These are phyloP conservation scores for Trileptium ribeirensis DNA, from an alignment of 2,888 invertebrate genomes.

Conservation along the genomic window DNA sequence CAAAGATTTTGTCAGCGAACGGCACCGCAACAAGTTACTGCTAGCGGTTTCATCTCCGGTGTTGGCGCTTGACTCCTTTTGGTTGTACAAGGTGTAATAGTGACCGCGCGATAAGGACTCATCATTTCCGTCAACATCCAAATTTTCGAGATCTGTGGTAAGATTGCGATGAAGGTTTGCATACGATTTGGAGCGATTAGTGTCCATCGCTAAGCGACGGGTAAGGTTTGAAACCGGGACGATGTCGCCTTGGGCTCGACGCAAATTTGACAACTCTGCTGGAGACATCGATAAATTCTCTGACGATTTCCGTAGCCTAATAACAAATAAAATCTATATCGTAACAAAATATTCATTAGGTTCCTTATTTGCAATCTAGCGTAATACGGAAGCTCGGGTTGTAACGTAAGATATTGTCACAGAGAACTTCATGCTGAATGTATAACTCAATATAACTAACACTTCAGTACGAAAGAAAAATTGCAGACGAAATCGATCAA, in stretches of 20 bases:
- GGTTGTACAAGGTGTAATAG: not conserved
- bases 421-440: too few species aligned
- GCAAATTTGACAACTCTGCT: not conserved
- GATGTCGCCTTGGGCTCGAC: not conserved
- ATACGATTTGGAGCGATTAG: slow-evolving; percentile 12
- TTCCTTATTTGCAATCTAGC: too few species aligned
- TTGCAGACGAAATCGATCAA: too few species aligned
- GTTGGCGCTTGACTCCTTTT: not conserved
- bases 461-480: too few species aligned
- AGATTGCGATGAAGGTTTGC: not conserved
- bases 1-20: slow-evolving; percentile 15
- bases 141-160: not conserved
- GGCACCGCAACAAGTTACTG: not conserved
- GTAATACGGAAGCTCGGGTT: too few species aligned
- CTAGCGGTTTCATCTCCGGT: not conserved
- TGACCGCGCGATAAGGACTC: not conserved
- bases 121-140: too few species aligned
- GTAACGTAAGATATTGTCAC: too few species aligned
- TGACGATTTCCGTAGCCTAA: slow-evolving; percentile 24
- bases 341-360: not conserved
- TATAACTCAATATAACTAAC: too few species aligned
- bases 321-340: too few species aligned
- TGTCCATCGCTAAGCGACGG: not conserved
- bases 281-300: slow-evolving; percentile 22
- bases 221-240: not conserved